Base-by-base conservation (phyloP, 2,797 vertebrate species). In the Aulostomus chinensis region DNA sequence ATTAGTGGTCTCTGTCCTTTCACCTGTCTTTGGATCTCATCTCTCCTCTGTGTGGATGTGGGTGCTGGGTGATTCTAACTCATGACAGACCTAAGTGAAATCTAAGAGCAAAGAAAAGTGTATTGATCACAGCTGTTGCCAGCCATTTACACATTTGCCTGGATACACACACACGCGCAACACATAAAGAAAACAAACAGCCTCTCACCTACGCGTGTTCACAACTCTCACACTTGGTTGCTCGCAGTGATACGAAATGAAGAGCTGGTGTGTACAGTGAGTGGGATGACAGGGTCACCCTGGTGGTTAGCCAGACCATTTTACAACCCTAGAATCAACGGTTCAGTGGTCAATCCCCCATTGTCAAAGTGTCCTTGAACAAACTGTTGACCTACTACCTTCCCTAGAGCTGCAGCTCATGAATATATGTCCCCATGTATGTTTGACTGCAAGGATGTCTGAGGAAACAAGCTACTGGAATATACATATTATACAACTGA, bases 81-180 rank as follows among this genome's bases (percentile, higher is more conserved):
- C 75, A 87, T 82, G 81, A 70, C 66, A 52, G 58, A 56, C 55
- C 77, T 81, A 76, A 84, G 76, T 82, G 82, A n/a, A n/a, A 78
- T 79, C 70, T 82, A 83, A 88, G 82, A 81, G 84, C 86, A n/a
- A n/a, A n/a, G n/a, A n/a, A n/a, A n/a, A 87, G 81, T 49, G 17
- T 83, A 90, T 89, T 75, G 86, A 89, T 91, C 64, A 59, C 42
- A 67, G 40, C 69, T 67, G 65, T 68, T 66, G 70, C 37, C 42
- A 71, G 68, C 43, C 72, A 64, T 68, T 78, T 70, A 62, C 65
- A 47, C 58, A 37, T 30, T 33, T 22, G 46, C 35, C 34, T 36
- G 43, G 11, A 66, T 30, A 47, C 51, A 52, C 50, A 30, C 32
- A 37, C 25, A 43, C 29, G 16, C 35, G 35, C 9, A 25, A 4